Evolutionary conservation across 2,797 vertebrate species (phyloP).

Genomic region (Huso huso): DNA sequence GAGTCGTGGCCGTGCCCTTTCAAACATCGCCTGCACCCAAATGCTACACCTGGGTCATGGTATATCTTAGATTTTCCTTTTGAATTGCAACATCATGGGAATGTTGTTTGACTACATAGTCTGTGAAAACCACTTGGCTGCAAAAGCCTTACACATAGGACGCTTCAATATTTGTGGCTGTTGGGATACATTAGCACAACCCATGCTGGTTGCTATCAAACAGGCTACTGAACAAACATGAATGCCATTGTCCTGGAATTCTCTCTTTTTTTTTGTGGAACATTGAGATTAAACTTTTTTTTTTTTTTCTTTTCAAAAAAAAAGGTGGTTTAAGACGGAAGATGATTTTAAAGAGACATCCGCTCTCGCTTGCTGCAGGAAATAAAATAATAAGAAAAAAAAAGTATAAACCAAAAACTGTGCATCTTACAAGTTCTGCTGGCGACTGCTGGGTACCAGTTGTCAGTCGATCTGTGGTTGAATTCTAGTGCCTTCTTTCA

Average conservation of each 20-base stretch:
- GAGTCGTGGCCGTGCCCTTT: no score
- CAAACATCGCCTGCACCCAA: no score
- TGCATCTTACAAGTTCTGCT: constrained; percentile 40
- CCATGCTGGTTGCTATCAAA: constrained; percentile 6
- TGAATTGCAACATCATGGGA: no score
- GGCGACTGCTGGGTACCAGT: constrained; percentile 66
- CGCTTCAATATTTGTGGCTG: no score
- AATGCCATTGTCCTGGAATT: not conserved
- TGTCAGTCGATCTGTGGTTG: constrained; percentile 34
- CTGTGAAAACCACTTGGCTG: no score
- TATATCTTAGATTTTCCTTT: no score
- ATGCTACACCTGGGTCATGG: no score
- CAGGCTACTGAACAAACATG: constrained; percentile 10
- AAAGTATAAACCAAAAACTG: constrained; percentile 43
- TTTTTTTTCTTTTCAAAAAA: constrained; percentile 13
- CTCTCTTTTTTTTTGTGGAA: constrained; percentile 12
- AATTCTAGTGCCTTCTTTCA: constrained; percentile 20
- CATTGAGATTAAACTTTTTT: constrained; percentile 13
- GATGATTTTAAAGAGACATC: constrained; percentile 39
- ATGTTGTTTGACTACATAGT: not conserved
- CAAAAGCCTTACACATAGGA: no score
- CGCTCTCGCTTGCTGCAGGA: constrained; percentile 13
- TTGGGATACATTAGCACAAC: not conserved
- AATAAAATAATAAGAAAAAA: constrained; percentile 13
- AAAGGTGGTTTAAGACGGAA: not conserved